These are phyloP conservation scores for Ailuropoda melanoleuca DNA, from an alignment of 2,113 vertebrate species.

Conservation along the genomic window DNA sequence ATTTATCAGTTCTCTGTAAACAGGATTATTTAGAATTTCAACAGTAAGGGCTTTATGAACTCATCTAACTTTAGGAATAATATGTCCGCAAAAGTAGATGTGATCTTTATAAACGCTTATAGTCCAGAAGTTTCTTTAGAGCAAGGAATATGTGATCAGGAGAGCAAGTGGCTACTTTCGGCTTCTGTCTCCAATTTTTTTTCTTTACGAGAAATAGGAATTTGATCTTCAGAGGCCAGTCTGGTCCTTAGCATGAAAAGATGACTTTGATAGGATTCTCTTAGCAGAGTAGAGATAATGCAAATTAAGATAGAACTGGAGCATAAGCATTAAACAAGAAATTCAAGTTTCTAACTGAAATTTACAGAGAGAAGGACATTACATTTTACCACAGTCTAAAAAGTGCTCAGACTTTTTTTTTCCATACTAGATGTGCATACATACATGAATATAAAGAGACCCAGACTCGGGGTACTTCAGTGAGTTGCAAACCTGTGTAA, in stretches of 20 bases:
- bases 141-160: neutral
- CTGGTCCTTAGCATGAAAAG: neutral
- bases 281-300: neutral
- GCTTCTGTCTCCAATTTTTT: neutral
- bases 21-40: conserved; percentile 14
- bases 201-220: conserved; percentile 42
- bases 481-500: neutral
- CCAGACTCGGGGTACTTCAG: neutral
- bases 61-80: conserved; percentile 17
- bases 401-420: neutral
- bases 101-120: conserved; percentile 4
- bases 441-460: neutral
- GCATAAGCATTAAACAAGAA: neutral
- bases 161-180: neutral
- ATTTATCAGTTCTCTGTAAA: neutral
- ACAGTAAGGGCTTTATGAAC: neutral
- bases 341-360: neutral
- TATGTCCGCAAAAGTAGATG: neutral
- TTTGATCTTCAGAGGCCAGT: neutral
- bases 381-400: neutral
- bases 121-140: conserved; percentile 26
- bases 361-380: conserved; percentile 11
- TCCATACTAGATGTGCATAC: neutral
- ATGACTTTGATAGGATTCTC: conserved; percentile 1
- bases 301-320: conserved; percentile 35